phyloP scores from a whole-genome alignment of 2,797 vertebrate genomes.

The Rhabdomys pumilio region DNA sequence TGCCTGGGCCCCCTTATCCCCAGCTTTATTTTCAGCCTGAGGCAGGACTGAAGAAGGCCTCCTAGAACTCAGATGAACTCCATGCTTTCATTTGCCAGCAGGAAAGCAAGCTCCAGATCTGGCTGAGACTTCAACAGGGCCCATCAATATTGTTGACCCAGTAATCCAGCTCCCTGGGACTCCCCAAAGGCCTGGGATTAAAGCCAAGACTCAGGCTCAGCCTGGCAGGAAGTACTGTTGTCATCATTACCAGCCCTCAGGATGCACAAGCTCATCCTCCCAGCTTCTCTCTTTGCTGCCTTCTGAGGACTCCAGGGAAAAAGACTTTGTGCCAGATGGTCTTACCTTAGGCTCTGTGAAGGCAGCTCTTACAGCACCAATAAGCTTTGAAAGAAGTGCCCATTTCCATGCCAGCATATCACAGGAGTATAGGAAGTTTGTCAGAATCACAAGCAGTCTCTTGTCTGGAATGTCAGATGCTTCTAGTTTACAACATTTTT shows the following conservation, averaged over 20 bases:
- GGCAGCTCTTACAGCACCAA: not conserved
- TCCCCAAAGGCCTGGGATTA: constrained; percentile 10
- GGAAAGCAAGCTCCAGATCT: constrained; percentile 62
- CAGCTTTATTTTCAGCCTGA: constrained; percentile 60
- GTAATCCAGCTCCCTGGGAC: constrained; percentile 47
- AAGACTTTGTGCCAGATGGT: constrained; percentile 65
- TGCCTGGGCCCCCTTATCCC: not conserved
- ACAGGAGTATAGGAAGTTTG: constrained; percentile 52
- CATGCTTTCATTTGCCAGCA: constrained; percentile 59
- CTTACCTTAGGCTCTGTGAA: constrained; percentile 36
- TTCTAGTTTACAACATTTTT: constrained; percentile 71
- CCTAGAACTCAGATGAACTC: constrained; percentile 48
- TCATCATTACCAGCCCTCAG: constrained; percentile 26
- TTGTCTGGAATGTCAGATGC: constrained; percentile 37
- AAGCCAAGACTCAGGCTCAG: constrained; percentile 44
- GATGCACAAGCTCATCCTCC: not conserved
- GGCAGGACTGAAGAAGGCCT: not conserved
- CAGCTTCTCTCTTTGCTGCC: constrained; percentile 19
- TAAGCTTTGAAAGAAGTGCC: constrained; percentile 60
- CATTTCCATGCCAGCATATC: constrained; percentile 40
- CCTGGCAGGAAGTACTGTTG: constrained; percentile 60
- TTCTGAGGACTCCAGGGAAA: constrained; percentile 11
- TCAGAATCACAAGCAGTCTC: constrained; percentile 38
- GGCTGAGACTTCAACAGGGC: constrained; percentile 25
- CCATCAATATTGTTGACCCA: constrained; percentile 56